Conservation (phyloP, 2,113 vertebrate genomes). For the Trogon melanurus region DNA sequence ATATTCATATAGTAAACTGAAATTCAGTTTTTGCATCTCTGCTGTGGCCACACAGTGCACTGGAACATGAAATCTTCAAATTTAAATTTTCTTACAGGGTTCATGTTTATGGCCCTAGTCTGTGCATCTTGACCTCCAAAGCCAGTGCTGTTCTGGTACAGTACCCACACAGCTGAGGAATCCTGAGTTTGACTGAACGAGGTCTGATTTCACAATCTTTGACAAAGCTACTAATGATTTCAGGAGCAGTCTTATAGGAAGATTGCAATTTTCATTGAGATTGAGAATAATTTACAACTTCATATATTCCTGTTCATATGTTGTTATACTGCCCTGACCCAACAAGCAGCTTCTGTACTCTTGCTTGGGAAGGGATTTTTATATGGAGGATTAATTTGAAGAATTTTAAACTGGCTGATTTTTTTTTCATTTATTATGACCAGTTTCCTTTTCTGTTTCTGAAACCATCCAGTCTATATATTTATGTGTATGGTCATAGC, state of each 20-base stretch:
- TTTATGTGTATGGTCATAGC: slow-evolving; percentile 19
- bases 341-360: background rate
- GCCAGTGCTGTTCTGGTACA: background rate
- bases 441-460: slow-evolving; percentile 34
- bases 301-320: background rate
- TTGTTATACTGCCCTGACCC: background rate
- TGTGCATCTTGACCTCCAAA: background rate
- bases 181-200: background rate
- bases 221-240: background rate
- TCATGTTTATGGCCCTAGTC: background rate
- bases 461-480: slow-evolving; percentile 38
- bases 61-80: background rate
- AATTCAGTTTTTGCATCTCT: background rate
- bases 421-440: slow-evolving; percentile 1
- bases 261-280: background rate
- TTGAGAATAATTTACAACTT: background rate
- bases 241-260: background rate
- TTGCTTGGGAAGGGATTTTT: background rate
- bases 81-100: background rate
- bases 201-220: background rate
- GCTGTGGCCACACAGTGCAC: background rate
- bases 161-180: background rate
- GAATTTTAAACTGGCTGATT: background rate
- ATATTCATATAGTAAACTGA: background rate
- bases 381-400: background rate